Percentiles rank a stretch among this genome's conserved stretches.
Evolutionary conservation across 1,140 invertebrate genomes (phyloP).

Genomic region (Sarcophaga peregrina): DNA sequence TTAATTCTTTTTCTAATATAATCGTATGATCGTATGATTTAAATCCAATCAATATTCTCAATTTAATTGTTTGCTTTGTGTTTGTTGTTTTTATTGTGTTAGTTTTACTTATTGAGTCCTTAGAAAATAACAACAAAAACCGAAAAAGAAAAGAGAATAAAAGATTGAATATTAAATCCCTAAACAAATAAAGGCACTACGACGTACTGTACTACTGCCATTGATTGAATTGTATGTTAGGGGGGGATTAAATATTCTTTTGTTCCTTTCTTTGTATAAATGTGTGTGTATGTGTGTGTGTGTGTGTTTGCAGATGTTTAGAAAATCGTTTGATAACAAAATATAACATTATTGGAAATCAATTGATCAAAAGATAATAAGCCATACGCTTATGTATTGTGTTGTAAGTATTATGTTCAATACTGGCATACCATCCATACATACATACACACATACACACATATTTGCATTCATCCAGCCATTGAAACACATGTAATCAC

Average conservation of each 20-base stretch:
- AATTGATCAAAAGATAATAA: slow-evolving; percentile 16
- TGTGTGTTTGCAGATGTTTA: background rate
- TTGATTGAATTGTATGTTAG: background rate
- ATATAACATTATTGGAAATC: slow-evolving; percentile 11
- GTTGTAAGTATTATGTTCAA: no score
- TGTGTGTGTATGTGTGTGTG: no score
- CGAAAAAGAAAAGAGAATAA: background rate
- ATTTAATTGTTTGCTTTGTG: background rate
- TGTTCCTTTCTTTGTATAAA: background rate
- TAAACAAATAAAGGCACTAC: background rate
- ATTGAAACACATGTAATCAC: no score
- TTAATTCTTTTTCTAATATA: no score
- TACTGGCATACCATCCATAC: background rate
- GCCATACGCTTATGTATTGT: background rate
- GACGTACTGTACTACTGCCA: background rate
- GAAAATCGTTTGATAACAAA: slow-evolving; percentile 5
- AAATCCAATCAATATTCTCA: background rate
- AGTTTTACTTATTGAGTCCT: slow-evolving; percentile 14
- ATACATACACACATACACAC: background rate
- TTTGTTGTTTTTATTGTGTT: background rate
- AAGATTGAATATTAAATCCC: background rate
- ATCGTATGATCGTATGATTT: background rate
- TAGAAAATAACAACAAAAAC: background rate
- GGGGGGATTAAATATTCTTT: slow-evolving; percentile 1
- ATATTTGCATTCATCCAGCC: background rate